These are phyloP conservation scores for Hyppa rectilinea DNA, from an alignment of 2,888 invertebrate genomes.

Conservation along the genomic window DNA sequence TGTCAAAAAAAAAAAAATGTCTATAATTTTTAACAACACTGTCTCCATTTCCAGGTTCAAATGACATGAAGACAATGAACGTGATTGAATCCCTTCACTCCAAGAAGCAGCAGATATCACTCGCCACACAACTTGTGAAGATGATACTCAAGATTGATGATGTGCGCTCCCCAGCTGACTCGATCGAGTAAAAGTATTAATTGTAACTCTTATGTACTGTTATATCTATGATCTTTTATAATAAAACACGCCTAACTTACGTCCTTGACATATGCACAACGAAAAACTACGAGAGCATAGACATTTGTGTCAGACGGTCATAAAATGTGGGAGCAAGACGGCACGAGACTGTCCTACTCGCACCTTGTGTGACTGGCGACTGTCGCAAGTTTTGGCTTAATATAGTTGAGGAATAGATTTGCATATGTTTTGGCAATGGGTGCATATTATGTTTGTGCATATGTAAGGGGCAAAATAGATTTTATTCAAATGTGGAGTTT, in stretches of 20 bases:
- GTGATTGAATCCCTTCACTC: slow-evolving; percentile 99
- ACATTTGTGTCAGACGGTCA: neutral
- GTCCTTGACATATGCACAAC: slow-evolving; percentile 2
- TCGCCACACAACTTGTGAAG: slow-evolving; percentile 99
- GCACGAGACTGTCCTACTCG: neutral
- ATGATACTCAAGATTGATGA: slow-evolving; percentile 99
- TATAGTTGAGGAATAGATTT: neutral
- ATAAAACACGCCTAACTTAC: slow-evolving; percentile 45
- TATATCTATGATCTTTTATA: slow-evolving; percentile 54
- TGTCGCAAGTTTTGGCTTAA: neutral
- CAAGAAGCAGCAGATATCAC: slow-evolving; percentile 98
- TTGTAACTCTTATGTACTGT: slow-evolving; percentile 39
- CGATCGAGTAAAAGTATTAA: slow-evolving; percentile 76
- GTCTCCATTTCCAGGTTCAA: slow-evolving; percentile 78
- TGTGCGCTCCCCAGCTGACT: slow-evolving; percentile 92
- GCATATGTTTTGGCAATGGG: neutral
- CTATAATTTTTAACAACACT: neutral
- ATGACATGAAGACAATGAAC: slow-evolving; percentile 98
- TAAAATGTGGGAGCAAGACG: neutral
- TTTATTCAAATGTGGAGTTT: slow-evolving; percentile 17
- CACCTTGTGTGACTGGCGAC: neutral
- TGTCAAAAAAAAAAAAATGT: too few species aligned
- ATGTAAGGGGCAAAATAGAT: slow-evolving; percentile 27
- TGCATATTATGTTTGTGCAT: slow-evolving; percentile 18
- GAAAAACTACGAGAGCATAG: neutral